Base-by-base conservation (phyloP, 2,888 invertebrate species). In the Agonopterix alstromeriana region DNA sequence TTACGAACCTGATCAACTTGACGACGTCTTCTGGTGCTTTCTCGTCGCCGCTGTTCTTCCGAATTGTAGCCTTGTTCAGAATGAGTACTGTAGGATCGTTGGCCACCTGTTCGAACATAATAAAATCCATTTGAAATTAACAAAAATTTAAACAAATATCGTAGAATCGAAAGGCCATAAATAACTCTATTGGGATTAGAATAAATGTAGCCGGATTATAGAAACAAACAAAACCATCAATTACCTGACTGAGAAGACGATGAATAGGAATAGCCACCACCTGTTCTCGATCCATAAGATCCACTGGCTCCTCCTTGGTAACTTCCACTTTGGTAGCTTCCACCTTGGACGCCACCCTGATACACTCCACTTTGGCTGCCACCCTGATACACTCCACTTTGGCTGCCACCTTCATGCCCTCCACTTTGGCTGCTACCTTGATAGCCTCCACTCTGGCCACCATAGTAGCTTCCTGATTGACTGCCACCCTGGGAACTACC, bases 181-280 rank as follows among this genome's bases (percentile, higher is more conserved):
- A 17, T 17, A 17, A 17, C 3, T 1, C 17, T 17, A 3, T 1
- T 3, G 27, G 3, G 27, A 3, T 27, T 27, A 27, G 27, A 1
- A 27, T 7, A 27, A 27, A 27, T 27, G 5, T 27, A 2, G 27
- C 27, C 27, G 5, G 27, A 27, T 27, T 5, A 27, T 42, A 12
- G 9, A 11, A 17, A 43, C 47, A 46, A 40, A 36, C 35, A 47
- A 40, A 27, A 27, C 27, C 5, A 5, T 27, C 27, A 43, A 42
- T 60, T 63, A 84, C 86, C 83, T 66, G 84, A 76, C 7, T 38
- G 49, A 49, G 47, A 45, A n/a, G 50, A 52, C n/a, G 49, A 50
- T 44, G 82, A 82, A 52, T 85, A 83, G 1, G 83, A 79, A 52
- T 82, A 82, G 54, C 76, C 76, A 38, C 72, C 67, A 42, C 65